Base-by-base conservation (phyloP, 2,797 vertebrate genomes). In the Atherinosoma microstoma region DNA sequence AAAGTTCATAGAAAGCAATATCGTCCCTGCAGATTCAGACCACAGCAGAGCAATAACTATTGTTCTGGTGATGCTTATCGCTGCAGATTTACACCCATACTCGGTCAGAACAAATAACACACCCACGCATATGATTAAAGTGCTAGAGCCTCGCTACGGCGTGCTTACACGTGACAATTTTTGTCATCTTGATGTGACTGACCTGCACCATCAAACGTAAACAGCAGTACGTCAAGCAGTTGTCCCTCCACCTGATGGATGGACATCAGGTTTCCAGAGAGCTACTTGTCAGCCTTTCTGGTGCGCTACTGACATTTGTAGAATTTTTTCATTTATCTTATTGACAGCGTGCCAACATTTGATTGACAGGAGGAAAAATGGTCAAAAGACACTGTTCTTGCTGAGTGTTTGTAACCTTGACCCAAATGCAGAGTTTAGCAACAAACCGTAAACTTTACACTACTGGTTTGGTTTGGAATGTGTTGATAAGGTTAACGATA, bases 351-450 rank as follows among this genome's bases (percentile, higher is more conserved):
- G 35, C 9, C 36, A 40, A 27, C 51, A 13, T 66, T 32, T 67
- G 27, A 67, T 11, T 36, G 57, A 68, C 40, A n/a, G 61, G 7
- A 34, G 12, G 42, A 62, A 45, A 62, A 45, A 64, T 49, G 29
- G 42, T 20, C 38, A 20, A 29, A 45, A 45, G 40, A 10, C 13
- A 42, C 8, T 30, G 13, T 42, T 40, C 7, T 34, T 12, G 58
- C 9, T 42, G 59, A 61, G 35, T 42, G 35, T 18, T 38, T 61
- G 13, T 38, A 61, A 40, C 59, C 59, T 38, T 61, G 38, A 61
- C 38, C 24, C 24, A 9, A 24, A 29, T 27, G 59, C 36, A 27
- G 4, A 60, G 15, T 29, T 27, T 9, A 47, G 60, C 27, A 30
- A 29, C 35, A 16, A 30, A 49, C 27, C 13, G 15, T 6, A 29